phyloP scores from a whole-genome alignment of 2,888 invertebrate genomes.

The Dynastes tityus region DNA sequence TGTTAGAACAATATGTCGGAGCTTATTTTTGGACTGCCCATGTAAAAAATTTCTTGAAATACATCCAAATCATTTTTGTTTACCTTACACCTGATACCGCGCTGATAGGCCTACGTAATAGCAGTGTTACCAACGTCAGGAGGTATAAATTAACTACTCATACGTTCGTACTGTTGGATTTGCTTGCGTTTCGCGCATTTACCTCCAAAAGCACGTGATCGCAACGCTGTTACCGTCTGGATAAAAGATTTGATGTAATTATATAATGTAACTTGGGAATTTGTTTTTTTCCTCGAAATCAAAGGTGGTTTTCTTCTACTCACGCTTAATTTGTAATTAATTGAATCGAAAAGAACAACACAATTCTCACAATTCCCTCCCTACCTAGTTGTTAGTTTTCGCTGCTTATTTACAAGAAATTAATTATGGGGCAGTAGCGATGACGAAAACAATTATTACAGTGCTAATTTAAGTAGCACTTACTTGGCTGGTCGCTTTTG shows the following conservation, averaged over 20 bases:
- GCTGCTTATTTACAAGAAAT: background rate
- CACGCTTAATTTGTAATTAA: too few relatives aligned
- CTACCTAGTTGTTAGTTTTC: background rate
- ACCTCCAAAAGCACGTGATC: too few relatives aligned
- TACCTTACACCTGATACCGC: conserved; percentile 8
- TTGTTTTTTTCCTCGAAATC: too few relatives aligned
- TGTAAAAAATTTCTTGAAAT: background rate
- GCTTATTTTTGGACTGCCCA: background rate
- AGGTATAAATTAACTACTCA: background rate
- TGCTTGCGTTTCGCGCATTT: background rate
- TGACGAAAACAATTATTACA: conserved; percentile 7
- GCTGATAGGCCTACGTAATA: background rate
- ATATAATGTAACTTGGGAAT: too few relatives aligned
- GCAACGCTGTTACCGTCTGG: too few relatives aligned
- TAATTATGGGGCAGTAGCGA: too few relatives aligned
- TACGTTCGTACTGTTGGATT: background rate
- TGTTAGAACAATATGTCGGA: background rate
- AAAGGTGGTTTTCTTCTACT: too few relatives aligned
- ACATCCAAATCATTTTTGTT: background rate
- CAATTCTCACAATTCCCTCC: too few relatives aligned
- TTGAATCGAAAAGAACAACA: too few relatives aligned
- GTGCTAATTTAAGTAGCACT: conserved; percentile 5
- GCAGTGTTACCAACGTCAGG: background rate
- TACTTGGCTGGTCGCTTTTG: background rate
- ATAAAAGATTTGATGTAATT: too few relatives aligned